phyloP scores from a whole-genome alignment of 2,113 vertebrate genomes.

The human region GRCh38 chr4:63087001-63087500 shows the following conservation, averaged over 20 bases:
- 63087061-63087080: background rate
- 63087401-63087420: conserved; percentile 56
- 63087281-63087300: background rate
- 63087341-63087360: conserved; percentile 41
- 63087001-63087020: background rate
- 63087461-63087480: conserved; percentile 46
- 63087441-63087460: conserved; percentile 46
- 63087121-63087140: background rate
- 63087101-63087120: background rate
- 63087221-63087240: background rate
- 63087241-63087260: background rate
- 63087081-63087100: background rate
- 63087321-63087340: conserved; percentile 12
- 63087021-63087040: too few relatives aligned
- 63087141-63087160: background rate
- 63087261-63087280: background rate
- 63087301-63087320: background rate
- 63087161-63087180: background rate
- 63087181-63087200: background rate
- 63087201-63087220: background rate
- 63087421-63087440: conserved; percentile 42
- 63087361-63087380: conserved; percentile 51
- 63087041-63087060: background rate
- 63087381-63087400: conserved; percentile 61
- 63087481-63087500: conserved; percentile 46